These are phyloP conservation scores for Vulpes lagopus DNA, from an alignment of 2,113 vertebrate species.

Conservation along the genomic window DNA sequence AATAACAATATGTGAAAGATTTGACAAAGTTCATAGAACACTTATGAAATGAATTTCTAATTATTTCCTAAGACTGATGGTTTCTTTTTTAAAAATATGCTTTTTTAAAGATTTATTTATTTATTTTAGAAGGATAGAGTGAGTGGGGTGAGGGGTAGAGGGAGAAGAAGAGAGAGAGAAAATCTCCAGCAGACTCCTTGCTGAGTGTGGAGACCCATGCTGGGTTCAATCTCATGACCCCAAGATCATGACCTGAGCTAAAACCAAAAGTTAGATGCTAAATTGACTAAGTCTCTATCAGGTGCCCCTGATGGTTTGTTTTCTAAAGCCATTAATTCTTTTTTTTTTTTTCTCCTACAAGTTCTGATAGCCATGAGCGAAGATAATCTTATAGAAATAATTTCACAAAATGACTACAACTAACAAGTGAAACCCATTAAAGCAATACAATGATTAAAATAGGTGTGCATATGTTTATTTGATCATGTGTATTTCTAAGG, in stretches of 20 bases:
- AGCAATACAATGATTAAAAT: not conserved
- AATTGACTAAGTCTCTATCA: not conserved
- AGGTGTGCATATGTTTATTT: not conserved
- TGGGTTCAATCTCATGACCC: not conserved
- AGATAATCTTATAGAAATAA: not conserved
- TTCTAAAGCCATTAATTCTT: not conserved
- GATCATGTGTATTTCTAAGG: not conserved
- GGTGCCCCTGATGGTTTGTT: not conserved
- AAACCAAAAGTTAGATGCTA: not conserved
- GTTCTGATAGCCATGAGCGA: not conserved
- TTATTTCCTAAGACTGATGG: not conserved
- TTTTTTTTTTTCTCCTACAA: not conserved
- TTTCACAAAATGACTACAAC: not conserved
- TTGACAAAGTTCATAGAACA: not conserved
- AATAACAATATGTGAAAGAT: not conserved
- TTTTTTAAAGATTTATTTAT: not conserved
- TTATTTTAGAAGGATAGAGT: not conserved
- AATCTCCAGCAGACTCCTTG: not conserved
- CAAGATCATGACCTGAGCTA: not conserved
- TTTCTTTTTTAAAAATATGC: not conserved
- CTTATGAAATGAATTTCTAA: not conserved
- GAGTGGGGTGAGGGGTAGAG: not conserved
- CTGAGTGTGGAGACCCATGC: not conserved
- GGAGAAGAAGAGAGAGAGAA: not conserved
- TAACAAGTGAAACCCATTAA: not conserved